Evolutionary conservation across 2,797 vertebrate species (phyloP).

Genomic region (Gallinago nigripennis): DNA sequence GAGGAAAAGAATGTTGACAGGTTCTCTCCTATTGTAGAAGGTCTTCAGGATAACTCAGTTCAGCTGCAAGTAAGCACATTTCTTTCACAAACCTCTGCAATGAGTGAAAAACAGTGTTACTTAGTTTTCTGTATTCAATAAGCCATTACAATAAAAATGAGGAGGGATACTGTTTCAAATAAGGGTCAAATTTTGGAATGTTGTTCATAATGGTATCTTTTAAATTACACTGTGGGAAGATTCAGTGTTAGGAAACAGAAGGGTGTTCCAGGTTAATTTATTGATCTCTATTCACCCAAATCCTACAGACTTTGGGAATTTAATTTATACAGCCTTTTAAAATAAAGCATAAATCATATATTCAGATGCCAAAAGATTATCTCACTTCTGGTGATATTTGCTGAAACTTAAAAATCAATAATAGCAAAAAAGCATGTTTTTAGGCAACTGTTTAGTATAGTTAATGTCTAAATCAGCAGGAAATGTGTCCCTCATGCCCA

Average conservation of each 20-base stretch:
- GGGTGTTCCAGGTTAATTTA: background rate
- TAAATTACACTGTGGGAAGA: background rate
- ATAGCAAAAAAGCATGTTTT: background rate
- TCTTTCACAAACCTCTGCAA: background rate
- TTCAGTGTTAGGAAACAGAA: background rate
- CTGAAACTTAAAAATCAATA: background rate
- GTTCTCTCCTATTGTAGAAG: slow-evolving; percentile 92
- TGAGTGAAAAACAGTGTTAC: background rate
- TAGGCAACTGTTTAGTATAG: background rate
- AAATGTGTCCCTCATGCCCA: background rate
- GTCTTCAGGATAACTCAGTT: slow-evolving; percentile 88
- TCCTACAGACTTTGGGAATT: background rate
- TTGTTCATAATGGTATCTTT: background rate
- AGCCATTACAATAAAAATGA: background rate
- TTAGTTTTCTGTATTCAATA: background rate
- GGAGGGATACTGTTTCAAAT: background rate
- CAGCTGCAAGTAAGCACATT: slow-evolving; percentile 88
- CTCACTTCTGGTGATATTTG: background rate
- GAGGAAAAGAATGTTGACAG: slow-evolving; percentile 86
- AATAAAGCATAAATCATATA: background rate
- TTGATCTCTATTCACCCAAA: background rate
- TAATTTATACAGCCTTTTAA: background rate
- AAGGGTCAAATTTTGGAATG: background rate
- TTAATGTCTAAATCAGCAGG: background rate
- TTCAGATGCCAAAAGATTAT: background rate